Evolutionary conservation across 2,113 vertebrate genomes (phyloP).

Genomic region (Illadopsis cleaveri): DNA sequence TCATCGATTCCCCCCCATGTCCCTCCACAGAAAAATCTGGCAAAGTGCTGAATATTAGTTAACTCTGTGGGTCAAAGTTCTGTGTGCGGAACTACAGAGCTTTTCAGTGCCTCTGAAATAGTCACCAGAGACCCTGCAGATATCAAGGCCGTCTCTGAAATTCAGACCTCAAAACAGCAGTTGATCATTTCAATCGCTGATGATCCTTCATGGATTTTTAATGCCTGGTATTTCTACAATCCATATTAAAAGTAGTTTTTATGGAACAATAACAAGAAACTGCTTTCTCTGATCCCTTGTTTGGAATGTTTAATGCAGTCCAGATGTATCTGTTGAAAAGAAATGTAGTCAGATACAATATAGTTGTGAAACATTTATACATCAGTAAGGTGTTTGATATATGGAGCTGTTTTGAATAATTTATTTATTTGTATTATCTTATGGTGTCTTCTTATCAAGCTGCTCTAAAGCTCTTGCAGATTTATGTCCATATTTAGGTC

Average conservation of each 20-base stretch:
- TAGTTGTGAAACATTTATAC: not conserved
- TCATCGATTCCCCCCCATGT: not conserved
- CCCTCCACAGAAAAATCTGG: not conserved
- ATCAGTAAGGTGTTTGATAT: not conserved
- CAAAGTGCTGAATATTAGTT: not conserved
- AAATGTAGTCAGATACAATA: not conserved
- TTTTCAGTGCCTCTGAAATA: not conserved
- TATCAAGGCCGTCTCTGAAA: not conserved
- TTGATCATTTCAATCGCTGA: not conserved
- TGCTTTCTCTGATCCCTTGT: conserved; percentile 29
- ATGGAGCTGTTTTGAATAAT: not conserved
- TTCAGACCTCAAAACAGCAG: not conserved
- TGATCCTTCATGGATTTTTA: conserved; percentile 14
- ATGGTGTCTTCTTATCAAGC: not conserved
- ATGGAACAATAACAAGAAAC: conserved; percentile 9
- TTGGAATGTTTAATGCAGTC: conserved; percentile 39
- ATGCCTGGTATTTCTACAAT: conserved; percentile 16
- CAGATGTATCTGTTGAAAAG: conserved; percentile 34
- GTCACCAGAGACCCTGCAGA: not conserved
- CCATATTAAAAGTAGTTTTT: conserved; percentile 10
- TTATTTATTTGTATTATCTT: not conserved
- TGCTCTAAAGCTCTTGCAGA: not conserved
- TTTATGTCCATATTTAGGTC: not conserved
- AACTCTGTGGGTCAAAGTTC: not conserved
- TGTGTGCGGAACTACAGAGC: not conserved